Evolutionary conservation across 1,140 invertebrate genomes (phyloP), one percentile per base, ranked within the genome.

Genomic region (Bactericera cockerelli): DNA sequence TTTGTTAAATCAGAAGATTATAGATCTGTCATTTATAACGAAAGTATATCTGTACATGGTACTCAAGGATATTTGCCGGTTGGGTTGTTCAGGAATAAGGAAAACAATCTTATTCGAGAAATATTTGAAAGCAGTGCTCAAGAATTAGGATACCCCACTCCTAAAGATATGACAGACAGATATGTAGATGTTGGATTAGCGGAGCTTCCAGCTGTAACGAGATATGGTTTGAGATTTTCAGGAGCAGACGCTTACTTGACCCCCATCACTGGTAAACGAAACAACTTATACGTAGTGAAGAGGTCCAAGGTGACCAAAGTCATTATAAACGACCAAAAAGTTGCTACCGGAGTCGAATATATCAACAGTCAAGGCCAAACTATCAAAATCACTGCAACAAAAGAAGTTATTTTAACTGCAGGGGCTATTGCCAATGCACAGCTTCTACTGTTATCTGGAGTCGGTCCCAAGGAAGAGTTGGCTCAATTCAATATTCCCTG

Each of bases 381-480:
- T 31, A 74, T 78, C 4, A 71, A 70, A 58, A 21, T 60, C 19
- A 25, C 58, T 65, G 81, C 80, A 0, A 72, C 68, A n/a, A 84
- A 79, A 64, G 85, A 69, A 39, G 65, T 69, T 14, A 82, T 89
- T 26, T 63, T 90, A 10, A 83, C 83, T 1, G 86, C 86, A 1
- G 87, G 87, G 0, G 78, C 84, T 0, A 84, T 91, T 8, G 87
- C 86, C 54, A 81, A 79, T 14, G 82, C 88, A 0, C 86, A 89
- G 62, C 67, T 93, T 24, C 70, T 93, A 53, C 88, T 93, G 86
- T 67, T 93, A 0, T 91, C 87, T 0, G 90, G 90, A 1, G 76
- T 93, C 49, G 90, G 89, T 1, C 88, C 87, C 0, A 76, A 74
- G 28, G 74, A 82, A 2, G 86, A 93, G 60, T 73, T 93, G 4